phyloP scores from a whole-genome alignment of 2,888 invertebrate genomes.

The Dasysyrphus tricinctus region DNA sequence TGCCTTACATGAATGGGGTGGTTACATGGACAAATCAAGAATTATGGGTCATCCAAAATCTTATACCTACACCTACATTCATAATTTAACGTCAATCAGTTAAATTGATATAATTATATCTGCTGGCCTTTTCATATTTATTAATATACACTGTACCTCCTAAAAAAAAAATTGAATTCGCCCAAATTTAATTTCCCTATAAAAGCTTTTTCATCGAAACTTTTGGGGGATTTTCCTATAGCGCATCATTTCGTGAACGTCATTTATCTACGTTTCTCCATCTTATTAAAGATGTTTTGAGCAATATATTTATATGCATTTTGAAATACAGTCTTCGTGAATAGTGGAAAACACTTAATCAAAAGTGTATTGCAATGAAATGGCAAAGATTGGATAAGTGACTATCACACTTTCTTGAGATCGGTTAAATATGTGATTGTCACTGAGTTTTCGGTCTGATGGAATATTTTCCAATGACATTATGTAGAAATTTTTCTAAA shows the following conservation, averaged over 20 bases:
- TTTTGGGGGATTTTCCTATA: slow-evolving; percentile 31
- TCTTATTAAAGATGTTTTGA: not conserved
- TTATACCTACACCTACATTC: not conserved
- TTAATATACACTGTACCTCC: not conserved
- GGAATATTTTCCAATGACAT: too few relatives aligned
- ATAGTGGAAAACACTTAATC: not conserved
- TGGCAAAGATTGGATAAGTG: too few relatives aligned
- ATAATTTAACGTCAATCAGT: slow-evolving; percentile 10
- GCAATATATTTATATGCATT: slow-evolving; percentile 6
- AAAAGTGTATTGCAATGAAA: too few relatives aligned
- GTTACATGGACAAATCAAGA: not conserved
- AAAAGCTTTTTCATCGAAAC: slow-evolving; percentile 4
- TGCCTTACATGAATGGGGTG: not conserved
- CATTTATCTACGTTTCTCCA: not conserved
- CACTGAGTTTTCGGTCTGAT: too few relatives aligned
- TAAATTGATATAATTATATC: not conserved
- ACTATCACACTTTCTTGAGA: too few relatives aligned
- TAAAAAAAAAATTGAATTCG: slow-evolving; percentile 14
- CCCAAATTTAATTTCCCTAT: not conserved
- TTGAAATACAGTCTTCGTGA: not conserved
- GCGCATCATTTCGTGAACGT: not conserved
- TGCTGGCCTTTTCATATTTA: not conserved
- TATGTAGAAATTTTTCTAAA: too few relatives aligned
- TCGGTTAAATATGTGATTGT: too few relatives aligned
- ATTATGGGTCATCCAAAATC: slow-evolving; percentile 6